Percentiles rank a stretch among this genome's conserved stretches.
Evolutionary conservation across 2,113 vertebrate species (phyloP).

Genomic region (Trichomycterus rosablanca): DNA sequence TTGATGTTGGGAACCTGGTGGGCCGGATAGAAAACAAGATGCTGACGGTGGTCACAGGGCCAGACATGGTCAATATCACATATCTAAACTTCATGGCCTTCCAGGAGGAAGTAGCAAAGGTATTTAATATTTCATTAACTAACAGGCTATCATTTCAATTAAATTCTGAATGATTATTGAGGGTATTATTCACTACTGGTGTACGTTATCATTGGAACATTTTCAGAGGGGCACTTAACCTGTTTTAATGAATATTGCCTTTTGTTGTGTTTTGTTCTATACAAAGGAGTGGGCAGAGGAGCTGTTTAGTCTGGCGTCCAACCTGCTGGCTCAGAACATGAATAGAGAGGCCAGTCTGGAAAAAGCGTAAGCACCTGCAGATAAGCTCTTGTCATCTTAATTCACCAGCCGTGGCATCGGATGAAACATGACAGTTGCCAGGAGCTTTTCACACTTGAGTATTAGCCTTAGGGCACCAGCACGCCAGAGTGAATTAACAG

Average conservation of each 20-base stretch:
- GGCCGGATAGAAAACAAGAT: constrained; percentile 89
- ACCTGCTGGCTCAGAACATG: constrained; percentile 92
- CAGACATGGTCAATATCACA: constrained; percentile 90
- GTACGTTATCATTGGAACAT: background rate
- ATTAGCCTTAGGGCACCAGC: constrained; percentile 19
- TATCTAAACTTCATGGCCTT: constrained; percentile 92
- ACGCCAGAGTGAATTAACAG: background rate
- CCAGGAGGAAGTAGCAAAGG: constrained; percentile 96
- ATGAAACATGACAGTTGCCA: constrained; percentile 22
- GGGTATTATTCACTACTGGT: background rate
- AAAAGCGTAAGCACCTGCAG: constrained; percentile 86
- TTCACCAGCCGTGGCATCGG: constrained; percentile 2
- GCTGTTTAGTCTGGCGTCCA: constrained; percentile 91
- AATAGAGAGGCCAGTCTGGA: constrained; percentile 90
- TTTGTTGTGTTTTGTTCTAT: constrained; percentile 40
- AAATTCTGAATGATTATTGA: background rate
- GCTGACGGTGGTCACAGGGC: constrained; percentile 90
- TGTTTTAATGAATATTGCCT: background rate
- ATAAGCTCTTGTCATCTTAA: background rate
- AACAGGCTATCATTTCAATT: constrained; percentile 7
- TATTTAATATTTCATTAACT: constrained; percentile 52
- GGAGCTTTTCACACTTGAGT: constrained; percentile 34
- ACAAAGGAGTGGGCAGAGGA: constrained; percentile 90
- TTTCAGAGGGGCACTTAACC: constrained; percentile 12
- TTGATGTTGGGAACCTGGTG: constrained; percentile 87